Evolutionary conservation across 2,888 invertebrate species (phyloP).

Genomic region (Microctonus hyperodae): DNA sequence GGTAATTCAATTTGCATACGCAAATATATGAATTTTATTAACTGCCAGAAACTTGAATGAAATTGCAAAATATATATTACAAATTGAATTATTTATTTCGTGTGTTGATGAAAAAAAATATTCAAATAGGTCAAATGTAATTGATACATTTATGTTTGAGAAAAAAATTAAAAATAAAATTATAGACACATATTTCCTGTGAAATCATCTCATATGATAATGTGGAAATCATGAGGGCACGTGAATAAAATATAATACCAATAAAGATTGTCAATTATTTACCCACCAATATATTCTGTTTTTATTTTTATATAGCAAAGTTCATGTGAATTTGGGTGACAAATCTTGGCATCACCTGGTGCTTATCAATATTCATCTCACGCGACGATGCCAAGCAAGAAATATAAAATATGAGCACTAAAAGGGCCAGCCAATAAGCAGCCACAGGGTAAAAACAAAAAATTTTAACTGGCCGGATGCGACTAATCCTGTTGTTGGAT

Average conservation of each 20-base stretch:
- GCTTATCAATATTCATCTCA: slow-evolving; percentile 11
- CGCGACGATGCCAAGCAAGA: neutral
- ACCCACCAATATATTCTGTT: neutral
- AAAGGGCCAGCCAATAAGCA: neutral
- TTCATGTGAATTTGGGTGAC: slow-evolving; percentile 17
- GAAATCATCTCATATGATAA: neutral
- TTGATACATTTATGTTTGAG: too few relatives aligned
- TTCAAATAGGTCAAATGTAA: too few relatives aligned
- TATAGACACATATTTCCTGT: too few relatives aligned
- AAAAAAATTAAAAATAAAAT: neutral
- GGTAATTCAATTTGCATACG: neutral
- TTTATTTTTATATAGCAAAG: neutral
- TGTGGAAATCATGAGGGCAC: neutral
- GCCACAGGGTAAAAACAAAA: neutral
- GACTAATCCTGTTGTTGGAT: neutral
- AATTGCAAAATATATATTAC: neutral
- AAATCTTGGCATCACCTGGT: slow-evolving; percentile 5
- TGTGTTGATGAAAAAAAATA: too few relatives aligned
- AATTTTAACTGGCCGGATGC: neutral
- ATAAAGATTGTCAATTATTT: slow-evolving; percentile 3
- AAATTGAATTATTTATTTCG: too few relatives aligned
- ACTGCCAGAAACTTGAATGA: neutral
- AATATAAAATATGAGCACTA: neutral
- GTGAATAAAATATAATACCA: neutral
- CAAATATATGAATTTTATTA: neutral